Percentiles rank a stretch among this genome's conserved stretches.
These are phyloP conservation scores for Sarcophilus harrisii DNA, from an alignment of 2,797 vertebrate genomes.

Conservation along the genomic window DNA sequence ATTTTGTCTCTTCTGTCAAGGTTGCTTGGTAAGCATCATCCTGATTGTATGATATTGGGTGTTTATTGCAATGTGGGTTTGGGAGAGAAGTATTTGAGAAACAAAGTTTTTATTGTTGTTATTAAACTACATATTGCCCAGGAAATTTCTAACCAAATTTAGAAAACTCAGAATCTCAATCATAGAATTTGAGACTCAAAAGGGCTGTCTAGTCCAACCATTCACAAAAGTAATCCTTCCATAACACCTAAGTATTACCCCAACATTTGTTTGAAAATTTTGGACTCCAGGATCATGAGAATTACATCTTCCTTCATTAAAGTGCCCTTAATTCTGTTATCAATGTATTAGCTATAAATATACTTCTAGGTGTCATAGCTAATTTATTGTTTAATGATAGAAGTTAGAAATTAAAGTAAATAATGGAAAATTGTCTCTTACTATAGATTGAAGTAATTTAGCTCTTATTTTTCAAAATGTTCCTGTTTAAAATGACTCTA, in stretches of 20 bases:
- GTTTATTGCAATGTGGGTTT: not conserved
- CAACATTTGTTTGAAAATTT: not conserved
- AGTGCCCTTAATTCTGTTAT: not conserved
- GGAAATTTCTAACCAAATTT: not conserved
- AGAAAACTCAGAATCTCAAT: not conserved
- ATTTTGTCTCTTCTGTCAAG: not conserved
- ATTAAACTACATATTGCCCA: not conserved
- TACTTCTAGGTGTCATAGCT: not conserved
- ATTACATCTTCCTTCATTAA: not conserved
- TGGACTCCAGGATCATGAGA: not conserved
- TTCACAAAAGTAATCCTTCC: not conserved
- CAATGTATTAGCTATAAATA: not conserved
- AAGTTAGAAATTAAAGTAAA: not conserved
- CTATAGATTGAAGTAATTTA: slow-evolving; percentile 30
- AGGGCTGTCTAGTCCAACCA: not conserved
- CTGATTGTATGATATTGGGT: not conserved
- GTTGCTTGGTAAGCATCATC: not conserved
- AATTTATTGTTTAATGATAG: not conserved
- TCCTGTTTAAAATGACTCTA: accelerated
- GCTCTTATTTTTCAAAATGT: slow-evolving; percentile 56
- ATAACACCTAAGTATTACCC: not conserved
- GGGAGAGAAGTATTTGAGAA: not conserved
- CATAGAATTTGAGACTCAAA: not conserved
- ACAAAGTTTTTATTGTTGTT: not conserved
- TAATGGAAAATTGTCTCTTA: not conserved